These are phyloP conservation scores for Cephus runcator DNA, from an alignment of 2,888 invertebrate genomes.

Conservation along the genomic window DNA sequence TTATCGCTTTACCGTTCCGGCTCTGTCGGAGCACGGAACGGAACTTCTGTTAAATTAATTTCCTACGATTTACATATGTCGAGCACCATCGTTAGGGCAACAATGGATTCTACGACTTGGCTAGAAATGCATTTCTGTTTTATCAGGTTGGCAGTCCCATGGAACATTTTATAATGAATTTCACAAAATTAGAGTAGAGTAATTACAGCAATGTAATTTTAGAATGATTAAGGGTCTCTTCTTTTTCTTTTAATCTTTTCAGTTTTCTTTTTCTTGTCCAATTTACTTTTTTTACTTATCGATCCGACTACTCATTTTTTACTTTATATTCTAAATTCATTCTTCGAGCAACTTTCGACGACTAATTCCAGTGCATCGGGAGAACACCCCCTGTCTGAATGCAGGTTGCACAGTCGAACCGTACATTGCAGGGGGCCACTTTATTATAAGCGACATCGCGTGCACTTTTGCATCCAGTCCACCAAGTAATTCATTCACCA, in stretches of 20 bases:
- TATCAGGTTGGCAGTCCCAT: not conserved
- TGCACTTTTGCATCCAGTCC: constrained; percentile 28
- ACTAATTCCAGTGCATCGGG: not conserved
- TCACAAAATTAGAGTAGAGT: not conserved
- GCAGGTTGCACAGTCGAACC: constrained; percentile 29
- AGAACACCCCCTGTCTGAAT: not conserved
- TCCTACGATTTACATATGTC: constrained; percentile 45
- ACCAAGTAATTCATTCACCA: constrained; percentile 9
- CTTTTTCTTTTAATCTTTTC: not conserved
- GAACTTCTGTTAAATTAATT: constrained; percentile 49
- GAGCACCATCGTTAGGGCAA: constrained; percentile 37
- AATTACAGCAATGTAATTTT: not conserved
- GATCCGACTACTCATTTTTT: not conserved
- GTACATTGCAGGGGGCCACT: constrained; percentile 36
- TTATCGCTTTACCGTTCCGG: not conserved
- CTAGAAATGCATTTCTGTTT: not conserved
- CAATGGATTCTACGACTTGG: constrained; percentile 28
- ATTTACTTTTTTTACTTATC: not conserved
- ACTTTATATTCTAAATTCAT: not conserved
- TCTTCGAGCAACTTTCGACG: not conserved
- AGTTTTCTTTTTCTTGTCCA: not conserved
- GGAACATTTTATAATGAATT: not conserved
- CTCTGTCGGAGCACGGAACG: constrained; percentile 14
- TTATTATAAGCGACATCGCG: constrained; percentile 31
- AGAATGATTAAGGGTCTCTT: not conserved